Conservation (phyloP, 2,113 vertebrate species). For the Scomber scombrus region DNA sequence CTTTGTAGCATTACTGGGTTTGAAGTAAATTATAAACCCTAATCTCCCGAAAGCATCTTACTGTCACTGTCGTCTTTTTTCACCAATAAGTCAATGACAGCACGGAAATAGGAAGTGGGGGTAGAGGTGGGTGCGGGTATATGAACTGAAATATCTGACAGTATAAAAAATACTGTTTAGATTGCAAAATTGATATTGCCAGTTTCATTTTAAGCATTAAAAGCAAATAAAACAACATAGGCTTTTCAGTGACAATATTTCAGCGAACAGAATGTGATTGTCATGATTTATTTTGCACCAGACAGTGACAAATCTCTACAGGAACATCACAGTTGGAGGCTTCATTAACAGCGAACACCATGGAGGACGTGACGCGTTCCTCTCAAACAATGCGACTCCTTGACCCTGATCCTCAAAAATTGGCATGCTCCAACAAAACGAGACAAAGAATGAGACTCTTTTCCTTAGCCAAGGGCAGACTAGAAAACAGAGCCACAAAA, state of each 20-base stretch:
- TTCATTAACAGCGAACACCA: slow-evolving; percentile 49
- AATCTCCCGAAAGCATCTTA: slow-evolving; percentile 50
- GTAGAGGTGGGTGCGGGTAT: neutral
- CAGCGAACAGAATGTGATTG: neutral
- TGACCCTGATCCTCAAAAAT: slow-evolving; percentile 62
- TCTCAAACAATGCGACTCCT: slow-evolving; percentile 41
- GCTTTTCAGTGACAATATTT: slow-evolving; percentile 7
- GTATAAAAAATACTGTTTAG: slow-evolving; percentile 20
- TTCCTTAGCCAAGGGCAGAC: slow-evolving; percentile 51
- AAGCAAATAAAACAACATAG: neutral
- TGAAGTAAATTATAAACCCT: slow-evolving; percentile 56
- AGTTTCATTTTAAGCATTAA: slow-evolving; percentile 12
- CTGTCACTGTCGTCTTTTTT: slow-evolving; percentile 40
- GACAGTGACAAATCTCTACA: slow-evolving; percentile 1
- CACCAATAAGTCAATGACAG: slow-evolving; percentile 32
- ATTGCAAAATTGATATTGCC: slow-evolving; percentile 6
- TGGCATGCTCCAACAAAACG: slow-evolving; percentile 49
- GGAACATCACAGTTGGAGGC: slow-evolving; percentile 4
- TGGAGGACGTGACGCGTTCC: slow-evolving; percentile 30
- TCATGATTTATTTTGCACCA: neutral
- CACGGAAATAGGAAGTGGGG: slow-evolving; percentile 10
- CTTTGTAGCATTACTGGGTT: slow-evolving; percentile 48
- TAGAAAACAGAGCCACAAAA: slow-evolving; percentile 46
- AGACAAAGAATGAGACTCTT: slow-evolving; percentile 45
- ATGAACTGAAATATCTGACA: slow-evolving; percentile 25